A percentile compares a stretch with the other conserved stretches of the same genome.
Conservation (phyloP, 2,113 vertebrate species). For the Synchiropus splendidus region DNA sequence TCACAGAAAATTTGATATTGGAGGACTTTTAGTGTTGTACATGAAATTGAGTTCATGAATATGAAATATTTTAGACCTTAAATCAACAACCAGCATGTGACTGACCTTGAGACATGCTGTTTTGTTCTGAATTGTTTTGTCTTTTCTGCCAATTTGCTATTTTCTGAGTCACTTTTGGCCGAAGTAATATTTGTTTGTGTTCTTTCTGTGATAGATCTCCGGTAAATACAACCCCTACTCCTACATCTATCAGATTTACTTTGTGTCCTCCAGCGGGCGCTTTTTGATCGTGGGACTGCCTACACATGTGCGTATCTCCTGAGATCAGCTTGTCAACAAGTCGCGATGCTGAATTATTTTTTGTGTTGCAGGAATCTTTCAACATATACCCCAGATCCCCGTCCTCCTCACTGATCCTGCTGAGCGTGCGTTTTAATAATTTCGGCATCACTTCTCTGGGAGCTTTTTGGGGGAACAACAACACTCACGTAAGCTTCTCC, state of each 20-base stretch:
- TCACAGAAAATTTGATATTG: too few relatives aligned
- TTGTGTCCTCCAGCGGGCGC: slow-evolving; percentile 34
- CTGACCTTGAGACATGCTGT: neutral
- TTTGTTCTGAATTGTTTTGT: neutral
- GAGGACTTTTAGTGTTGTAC: too few relatives aligned
- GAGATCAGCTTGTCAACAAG: neutral
- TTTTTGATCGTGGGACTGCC: slow-evolving; percentile 14
- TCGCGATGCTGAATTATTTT: neutral
- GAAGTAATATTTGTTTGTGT: neutral
- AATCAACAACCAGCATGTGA: too few relatives aligned
- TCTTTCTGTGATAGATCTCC: slow-evolving; percentile 20
- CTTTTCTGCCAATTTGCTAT: neutral
- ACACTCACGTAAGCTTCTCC: neutral
- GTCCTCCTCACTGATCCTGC: slow-evolving; percentile 12
- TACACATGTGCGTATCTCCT: neutral
- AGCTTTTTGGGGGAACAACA: slow-evolving; percentile 31
- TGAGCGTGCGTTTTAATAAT: slow-evolving; percentile 10
- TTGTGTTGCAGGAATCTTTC: slow-evolving; percentile 9
- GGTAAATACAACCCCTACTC: slow-evolving; percentile 20
- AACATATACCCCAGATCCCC: slow-evolving; percentile 12
- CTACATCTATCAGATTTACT: slow-evolving; percentile 31
- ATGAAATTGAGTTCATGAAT: neutral
- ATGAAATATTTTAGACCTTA: neutral
- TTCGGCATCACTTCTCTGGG: slow-evolving; percentile 19
- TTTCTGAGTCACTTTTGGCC: neutral